These are phyloP conservation scores for Hyposoter didymator DNA, from an alignment of 2,888 invertebrate species.

Conservation along the genomic window DNA sequence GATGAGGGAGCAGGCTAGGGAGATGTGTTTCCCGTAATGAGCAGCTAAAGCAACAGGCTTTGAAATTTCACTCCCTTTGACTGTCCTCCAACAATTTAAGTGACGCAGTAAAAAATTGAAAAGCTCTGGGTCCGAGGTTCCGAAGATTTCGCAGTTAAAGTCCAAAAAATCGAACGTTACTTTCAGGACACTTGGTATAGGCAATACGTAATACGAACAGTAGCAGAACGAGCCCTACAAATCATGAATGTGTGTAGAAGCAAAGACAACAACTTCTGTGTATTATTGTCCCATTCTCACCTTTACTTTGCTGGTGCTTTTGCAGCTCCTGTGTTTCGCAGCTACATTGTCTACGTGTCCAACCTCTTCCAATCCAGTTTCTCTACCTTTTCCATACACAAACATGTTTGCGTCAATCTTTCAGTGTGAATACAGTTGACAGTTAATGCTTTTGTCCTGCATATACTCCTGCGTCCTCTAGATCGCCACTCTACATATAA, in stretches of 20 bases:
- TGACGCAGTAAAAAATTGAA: not conserved
- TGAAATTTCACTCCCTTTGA: not conserved
- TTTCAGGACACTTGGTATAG: not conserved
- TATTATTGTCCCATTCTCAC: constrained; percentile 31
- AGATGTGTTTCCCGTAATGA: not conserved
- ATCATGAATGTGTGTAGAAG: constrained; percentile 35
- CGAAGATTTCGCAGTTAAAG: not conserved
- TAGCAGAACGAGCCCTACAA: constrained; percentile 38
- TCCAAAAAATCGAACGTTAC: not conserved
- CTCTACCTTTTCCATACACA: constrained; percentile 38
- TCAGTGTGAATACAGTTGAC: not conserved
- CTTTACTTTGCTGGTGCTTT: constrained; percentile 42
- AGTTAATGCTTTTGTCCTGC: constrained; percentile 1
- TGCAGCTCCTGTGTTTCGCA: constrained; percentile 45
- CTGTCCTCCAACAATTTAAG: not conserved
- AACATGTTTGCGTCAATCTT: not conserved
- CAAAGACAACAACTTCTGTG: constrained; percentile 38
- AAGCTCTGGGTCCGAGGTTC: not conserved
- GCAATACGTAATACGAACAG: constrained; percentile 22
- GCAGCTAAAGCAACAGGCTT: not conserved
- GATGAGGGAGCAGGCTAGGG: not conserved
- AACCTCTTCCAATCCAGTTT: constrained; percentile 28
- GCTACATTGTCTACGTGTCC: constrained; percentile 40
- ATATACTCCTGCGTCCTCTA: not conserved
- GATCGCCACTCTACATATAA: constrained; percentile 13